Evolutionary conservation across 2,888 invertebrate species (phyloP), one percentile per base, ranked within the genome.

Genomic region (Stratiomys singularior): DNA sequence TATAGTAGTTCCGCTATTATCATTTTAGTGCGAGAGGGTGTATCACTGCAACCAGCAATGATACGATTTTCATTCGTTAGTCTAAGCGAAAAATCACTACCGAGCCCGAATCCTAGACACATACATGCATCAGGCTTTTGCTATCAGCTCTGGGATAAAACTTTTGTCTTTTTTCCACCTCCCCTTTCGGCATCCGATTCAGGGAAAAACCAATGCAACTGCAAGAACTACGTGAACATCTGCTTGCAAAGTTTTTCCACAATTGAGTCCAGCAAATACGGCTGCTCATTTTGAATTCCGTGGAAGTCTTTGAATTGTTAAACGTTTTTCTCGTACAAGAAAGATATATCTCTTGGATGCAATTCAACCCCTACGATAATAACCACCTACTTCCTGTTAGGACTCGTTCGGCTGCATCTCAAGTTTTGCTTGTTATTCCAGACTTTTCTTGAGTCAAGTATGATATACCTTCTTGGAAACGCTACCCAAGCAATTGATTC

Each of bases 281-380:
- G 7, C 28, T n/a, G 64, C 28, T 64, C 64, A 64, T 64, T 64
- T 28, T 15, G 64, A 64, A 64, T 64, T 64, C 64, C 27, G 25
- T 30, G 27, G 11, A 64, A 64, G 64, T 64, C 30, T 64, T 64
- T 28, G 64, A 27, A 64, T 64, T 64, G 64, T 64, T 64, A 30
- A 64, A 25, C 27, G 60, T n/a, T 1, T 28, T n/a, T 64, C 64
- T 27, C 28, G n/a, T 11, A n/a, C 13, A 13, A 25, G 30, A 64
- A 64, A 30, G 64, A 30, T 28, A 64, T 18, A 28, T 23, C 13
- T 60, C 60, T 60, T 60, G 60, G 21, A 23, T 60, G 9, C 60
- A 60, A 60, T 2, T 18, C 21, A 21, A 5, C 21, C 60, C 23
- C 3, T 5, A 9, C 37, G 9, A 37, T 37, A 9, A 9, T 3